Conservation (phyloP, 2,113 vertebrate species). For the Pampusana beccarii region DNA sequence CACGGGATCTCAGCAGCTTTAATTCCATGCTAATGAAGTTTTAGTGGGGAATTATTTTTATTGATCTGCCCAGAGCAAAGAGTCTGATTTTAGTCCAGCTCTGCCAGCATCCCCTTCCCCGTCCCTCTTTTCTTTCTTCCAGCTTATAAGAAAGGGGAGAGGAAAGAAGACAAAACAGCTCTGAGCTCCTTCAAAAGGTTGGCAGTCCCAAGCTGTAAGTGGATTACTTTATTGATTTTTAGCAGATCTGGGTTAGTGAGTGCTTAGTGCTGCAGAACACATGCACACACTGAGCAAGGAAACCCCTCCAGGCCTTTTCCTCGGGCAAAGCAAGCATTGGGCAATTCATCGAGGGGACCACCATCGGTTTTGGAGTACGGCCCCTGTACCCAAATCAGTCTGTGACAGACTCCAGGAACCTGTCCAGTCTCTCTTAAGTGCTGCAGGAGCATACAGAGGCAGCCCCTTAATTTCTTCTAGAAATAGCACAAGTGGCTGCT, state of each 20-base stretch:
- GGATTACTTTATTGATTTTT: constrained; percentile 73
- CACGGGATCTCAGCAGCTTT: constrained; percentile 12
- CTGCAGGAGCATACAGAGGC: not conserved
- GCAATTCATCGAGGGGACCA: not conserved
- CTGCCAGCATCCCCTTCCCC: not conserved
- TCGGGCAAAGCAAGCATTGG: not conserved
- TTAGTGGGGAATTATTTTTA: constrained; percentile 65
- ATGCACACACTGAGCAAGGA: not conserved
- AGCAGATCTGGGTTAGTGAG: constrained; percentile 66
- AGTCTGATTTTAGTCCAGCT: constrained; percentile 35
- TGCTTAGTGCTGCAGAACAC: constrained; percentile 44
- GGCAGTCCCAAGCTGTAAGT: constrained; percentile 61
- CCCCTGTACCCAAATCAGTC: not conserved
- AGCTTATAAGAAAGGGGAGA: not conserved
- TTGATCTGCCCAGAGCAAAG: constrained; percentile 52
- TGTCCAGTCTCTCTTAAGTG: not conserved
- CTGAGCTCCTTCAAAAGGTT: constrained; percentile 62
- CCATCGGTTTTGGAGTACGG: not conserved
- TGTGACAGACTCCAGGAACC: not conserved
- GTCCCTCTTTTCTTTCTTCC: constrained; percentile 16
- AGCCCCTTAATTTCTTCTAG: not conserved
- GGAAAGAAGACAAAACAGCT: constrained; percentile 53
- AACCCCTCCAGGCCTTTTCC: not conserved
- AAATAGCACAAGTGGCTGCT: not conserved
- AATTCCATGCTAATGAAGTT: constrained; percentile 62